Percentiles rank a stretch among this genome's conserved stretches.
phyloP scores from a whole-genome alignment of 64 coral and sea anemone genomes.

The Exaiptasia diaphana region DNA sequence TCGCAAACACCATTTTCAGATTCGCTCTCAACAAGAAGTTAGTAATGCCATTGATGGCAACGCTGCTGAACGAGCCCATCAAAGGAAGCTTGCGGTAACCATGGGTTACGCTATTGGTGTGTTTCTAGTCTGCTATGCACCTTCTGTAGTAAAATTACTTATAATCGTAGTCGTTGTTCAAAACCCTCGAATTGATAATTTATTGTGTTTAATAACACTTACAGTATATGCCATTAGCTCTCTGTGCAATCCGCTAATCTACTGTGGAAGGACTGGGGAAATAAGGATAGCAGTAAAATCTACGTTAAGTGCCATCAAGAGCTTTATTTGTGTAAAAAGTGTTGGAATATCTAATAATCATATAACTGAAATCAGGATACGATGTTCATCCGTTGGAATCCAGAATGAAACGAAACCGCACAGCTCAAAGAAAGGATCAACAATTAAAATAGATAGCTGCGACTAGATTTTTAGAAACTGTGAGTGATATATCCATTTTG shows the following conservation, averaged over 20 bases:
- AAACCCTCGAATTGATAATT: too few relatives aligned
- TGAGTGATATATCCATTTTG: too few relatives aligned
- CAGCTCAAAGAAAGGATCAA: too few relatives aligned
- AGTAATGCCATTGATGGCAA: neutral
- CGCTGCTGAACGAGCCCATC: neutral
- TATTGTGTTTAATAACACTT: neutral
- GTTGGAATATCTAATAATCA: too few relatives aligned
- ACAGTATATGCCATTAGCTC: neutral
- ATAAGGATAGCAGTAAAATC: neutral
- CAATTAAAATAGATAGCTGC: too few relatives aligned
- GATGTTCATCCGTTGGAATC: too few relatives aligned
- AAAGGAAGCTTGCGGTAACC: conserved; percentile 6
- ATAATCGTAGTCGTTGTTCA: neutral
- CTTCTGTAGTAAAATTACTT: neutral
- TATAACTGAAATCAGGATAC: too few relatives aligned
- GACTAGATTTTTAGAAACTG: too few relatives aligned
- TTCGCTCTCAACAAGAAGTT: neutral
- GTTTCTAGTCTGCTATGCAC: neutral
- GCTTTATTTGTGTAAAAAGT: too few relatives aligned
- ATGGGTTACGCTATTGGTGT: conserved; percentile 1
- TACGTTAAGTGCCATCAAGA: too few relatives aligned
- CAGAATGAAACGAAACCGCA: too few relatives aligned
- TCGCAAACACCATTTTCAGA: neutral
- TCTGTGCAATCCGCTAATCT: neutral
- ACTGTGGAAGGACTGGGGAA: conserved; percentile 2